These are phyloP conservation scores for Dendrocincla tyrannina DNA, from an alignment of 2,797 vertebrate species.

Conservation along the genomic window DNA sequence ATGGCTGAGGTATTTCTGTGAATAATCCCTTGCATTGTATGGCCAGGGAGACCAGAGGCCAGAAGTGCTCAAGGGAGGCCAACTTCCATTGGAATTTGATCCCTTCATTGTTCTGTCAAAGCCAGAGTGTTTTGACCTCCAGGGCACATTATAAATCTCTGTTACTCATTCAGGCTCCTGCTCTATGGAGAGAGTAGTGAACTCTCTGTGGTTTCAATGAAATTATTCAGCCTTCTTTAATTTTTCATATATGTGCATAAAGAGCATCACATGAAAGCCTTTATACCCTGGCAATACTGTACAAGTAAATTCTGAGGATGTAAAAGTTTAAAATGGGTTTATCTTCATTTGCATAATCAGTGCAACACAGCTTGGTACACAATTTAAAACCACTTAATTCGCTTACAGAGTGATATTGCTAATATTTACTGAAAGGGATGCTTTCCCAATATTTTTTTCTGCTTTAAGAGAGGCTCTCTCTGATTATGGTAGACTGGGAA, in stretches of 20 bases:
- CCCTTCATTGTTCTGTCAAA: slow-evolving; percentile 5
- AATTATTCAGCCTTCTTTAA: neutral
- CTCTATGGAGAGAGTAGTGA: neutral
- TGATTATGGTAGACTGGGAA: neutral
- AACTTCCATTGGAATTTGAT: neutral
- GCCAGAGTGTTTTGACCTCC: neutral
- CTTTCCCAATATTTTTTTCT: neutral
- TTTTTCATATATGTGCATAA: neutral
- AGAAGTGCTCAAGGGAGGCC: neutral
- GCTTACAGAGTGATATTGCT: neutral
- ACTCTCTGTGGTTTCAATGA: neutral
- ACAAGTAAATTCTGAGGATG: neutral
- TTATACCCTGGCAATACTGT: neutral
- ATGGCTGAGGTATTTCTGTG: neutral
- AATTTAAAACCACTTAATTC: slow-evolving; percentile 14
- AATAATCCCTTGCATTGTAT: neutral
- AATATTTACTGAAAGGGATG: neutral
- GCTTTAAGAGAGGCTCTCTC: neutral
- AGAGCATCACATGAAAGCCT: neutral
- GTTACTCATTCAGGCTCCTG: neutral
- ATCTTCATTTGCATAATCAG: neutral
- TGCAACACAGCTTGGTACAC: neutral
- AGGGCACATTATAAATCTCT: neutral
- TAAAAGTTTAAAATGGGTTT: neutral
- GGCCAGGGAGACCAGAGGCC: neutral